Percentiles rank a stretch among this genome's conserved stretches.
These are phyloP conservation scores for Lordiphosa fenestrarum DNA, from an alignment of 2,888 invertebrate species.

Conservation along the genomic window DNA sequence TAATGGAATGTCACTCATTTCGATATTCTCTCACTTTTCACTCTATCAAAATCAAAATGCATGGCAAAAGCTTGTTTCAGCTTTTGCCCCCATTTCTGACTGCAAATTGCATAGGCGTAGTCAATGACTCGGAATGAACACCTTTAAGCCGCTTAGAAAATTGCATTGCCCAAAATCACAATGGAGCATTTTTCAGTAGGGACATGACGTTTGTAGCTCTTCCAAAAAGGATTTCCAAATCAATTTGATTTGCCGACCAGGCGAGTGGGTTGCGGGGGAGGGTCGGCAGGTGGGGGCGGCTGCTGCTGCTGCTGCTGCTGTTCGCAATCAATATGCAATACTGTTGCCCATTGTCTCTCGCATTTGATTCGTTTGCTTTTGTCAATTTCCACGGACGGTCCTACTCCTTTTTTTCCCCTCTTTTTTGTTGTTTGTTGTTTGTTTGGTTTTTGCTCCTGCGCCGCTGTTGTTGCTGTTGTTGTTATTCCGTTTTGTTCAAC, in stretches of 20 bases:
- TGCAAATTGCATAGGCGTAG: constrained; percentile 11
- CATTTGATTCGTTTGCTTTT: constrained; percentile 66
- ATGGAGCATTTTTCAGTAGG: constrained; percentile 35
- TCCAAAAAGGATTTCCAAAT: constrained; percentile 58
- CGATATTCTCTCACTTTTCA: too few species aligned
- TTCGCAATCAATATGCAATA: constrained; percentile 26
- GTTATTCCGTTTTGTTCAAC: constrained; percentile 3
- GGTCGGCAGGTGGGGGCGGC: constrained; percentile 5
- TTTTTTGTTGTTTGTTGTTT: background rate
- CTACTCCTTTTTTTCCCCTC: constrained; percentile 8
- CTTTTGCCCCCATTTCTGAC: too few species aligned
- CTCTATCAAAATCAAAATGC: too few species aligned
- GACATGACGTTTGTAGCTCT: constrained; percentile 25
- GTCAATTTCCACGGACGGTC: constrained; percentile 59
- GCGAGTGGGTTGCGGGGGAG: constrained; percentile 11
- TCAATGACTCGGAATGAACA: constrained; percentile 67
- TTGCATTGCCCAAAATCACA: constrained; percentile 57
- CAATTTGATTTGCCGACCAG: constrained; percentile 61
- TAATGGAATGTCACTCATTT: too few species aligned
- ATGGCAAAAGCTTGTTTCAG: too few species aligned
- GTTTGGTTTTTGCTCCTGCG: background rate
- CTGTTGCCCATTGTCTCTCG: constrained; percentile 51
- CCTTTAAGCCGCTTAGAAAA: constrained; percentile 72
- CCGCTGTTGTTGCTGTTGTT: background rate
- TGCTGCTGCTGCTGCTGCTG: constrained; percentile 4